A percentile compares a stretch with the other conserved stretches of the same genome.
These are phyloP conservation scores for Coecobrya sp. DNA, from an alignment of 2,888 invertebrate species.

Conservation along the genomic window DNA sequence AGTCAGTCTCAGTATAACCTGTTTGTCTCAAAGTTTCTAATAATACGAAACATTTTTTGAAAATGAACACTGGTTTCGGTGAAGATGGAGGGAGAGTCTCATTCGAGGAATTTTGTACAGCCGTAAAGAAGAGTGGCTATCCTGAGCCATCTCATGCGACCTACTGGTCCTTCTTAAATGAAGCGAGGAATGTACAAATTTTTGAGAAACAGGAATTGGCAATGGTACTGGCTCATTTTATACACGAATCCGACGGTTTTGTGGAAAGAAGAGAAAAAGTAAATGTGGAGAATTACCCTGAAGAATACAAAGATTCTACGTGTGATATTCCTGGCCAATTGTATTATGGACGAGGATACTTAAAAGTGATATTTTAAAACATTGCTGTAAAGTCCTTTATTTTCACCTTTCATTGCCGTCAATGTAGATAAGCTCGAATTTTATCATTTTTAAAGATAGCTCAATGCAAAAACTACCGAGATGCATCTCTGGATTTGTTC, in stretches of 20 bases:
- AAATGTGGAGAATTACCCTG: slow-evolving; percentile 28
- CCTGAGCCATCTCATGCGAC: slow-evolving; percentile 62
- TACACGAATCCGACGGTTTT: slow-evolving; percentile 69
- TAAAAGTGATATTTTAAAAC: slow-evolving; percentile 53
- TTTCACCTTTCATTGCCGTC: too few relatives aligned
- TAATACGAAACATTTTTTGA: too few relatives aligned
- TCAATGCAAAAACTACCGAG: slow-evolving; percentile 61
- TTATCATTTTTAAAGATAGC: slow-evolving; percentile 37
- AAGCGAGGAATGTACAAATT: slow-evolving; percentile 50
- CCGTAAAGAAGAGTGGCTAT: slow-evolving; percentile 58
- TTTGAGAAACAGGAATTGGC: slow-evolving; percentile 70
- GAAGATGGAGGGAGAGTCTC: slow-evolving; percentile 24
- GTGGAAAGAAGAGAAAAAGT: slow-evolving; percentile 57
- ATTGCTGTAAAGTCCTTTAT: too few relatives aligned
- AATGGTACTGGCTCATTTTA: slow-evolving; percentile 66
- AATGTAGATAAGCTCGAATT: too few relatives aligned
- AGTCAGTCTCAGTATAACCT: too few relatives aligned
- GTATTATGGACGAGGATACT: slow-evolving; percentile 63
- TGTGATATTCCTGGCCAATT: slow-evolving; percentile 66
- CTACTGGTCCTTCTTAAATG: slow-evolving; percentile 58
- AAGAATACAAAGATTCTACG: slow-evolving; percentile 30
- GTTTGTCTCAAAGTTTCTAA: too few relatives aligned
- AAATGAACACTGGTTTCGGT: too few relatives aligned
- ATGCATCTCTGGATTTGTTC: slow-evolving; percentile 33
- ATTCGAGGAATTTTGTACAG: slow-evolving; percentile 64